Percentiles rank a stretch among this genome's conserved stretches.
Evolutionary conservation across 2,797 vertebrate species (phyloP).

Genomic region (Notamacropus eugenii): DNA sequence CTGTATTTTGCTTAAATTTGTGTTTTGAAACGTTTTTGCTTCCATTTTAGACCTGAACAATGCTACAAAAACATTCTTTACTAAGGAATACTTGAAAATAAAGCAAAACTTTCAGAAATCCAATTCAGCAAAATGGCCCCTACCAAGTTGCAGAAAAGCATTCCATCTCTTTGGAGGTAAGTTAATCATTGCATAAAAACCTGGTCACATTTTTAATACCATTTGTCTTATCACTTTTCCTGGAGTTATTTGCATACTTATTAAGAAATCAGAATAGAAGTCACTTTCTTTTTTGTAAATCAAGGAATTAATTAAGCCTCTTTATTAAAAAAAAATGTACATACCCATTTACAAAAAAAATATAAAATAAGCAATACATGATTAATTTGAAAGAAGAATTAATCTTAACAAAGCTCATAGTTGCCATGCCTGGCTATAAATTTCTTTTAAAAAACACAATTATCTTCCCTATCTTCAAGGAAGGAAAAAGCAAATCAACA

Average conservation of each 20-base stretch:
- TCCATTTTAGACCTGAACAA: conserved; percentile 87
- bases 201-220: background rate
- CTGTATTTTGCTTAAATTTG: conserved; percentile 45
- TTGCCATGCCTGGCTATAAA: background rate
- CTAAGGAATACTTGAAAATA: conserved; percentile 87
- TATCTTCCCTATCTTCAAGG: background rate
- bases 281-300: background rate
- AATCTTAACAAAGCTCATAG: background rate
- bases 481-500: background rate
- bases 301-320: background rate
- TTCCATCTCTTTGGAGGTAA: conserved; percentile 88
- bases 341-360: background rate
- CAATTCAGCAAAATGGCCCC: conserved; percentile 86
- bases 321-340: background rate
- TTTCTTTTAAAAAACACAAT: background rate
- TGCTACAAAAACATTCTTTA: conserved; percentile 85
- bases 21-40: conserved; percentile 53
- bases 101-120: conserved; percentile 89
- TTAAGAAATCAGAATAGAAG: background rate
- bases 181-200: conserved; percentile 40
- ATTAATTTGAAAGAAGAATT: background rate
- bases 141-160: conserved; percentile 86
- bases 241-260: background rate
- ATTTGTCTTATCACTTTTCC: background rate
- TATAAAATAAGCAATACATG: background rate